Percentiles rank a stretch among this genome's conserved stretches.
Conservation (phyloP, 2,888 invertebrate genomes). For the Branchipolynoe longqiensis region DNA sequence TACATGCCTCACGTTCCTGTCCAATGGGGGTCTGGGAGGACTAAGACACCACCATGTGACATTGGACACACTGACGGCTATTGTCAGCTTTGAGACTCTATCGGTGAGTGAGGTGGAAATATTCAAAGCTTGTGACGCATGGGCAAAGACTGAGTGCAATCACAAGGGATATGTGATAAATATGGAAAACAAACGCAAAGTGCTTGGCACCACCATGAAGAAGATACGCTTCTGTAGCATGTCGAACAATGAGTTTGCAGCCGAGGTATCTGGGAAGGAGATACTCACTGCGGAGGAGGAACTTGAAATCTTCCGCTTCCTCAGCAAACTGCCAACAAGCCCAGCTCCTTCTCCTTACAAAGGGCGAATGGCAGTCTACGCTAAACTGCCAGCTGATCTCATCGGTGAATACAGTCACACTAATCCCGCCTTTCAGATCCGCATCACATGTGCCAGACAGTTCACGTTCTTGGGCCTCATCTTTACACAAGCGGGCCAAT, state of each 20-base stretch:
- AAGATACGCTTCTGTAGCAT: conserved; percentile 36
- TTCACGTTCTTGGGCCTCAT: conserved; percentile 4
- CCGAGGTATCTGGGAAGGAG: neutral
- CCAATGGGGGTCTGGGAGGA: neutral
- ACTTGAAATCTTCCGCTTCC: neutral
- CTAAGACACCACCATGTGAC: neutral
- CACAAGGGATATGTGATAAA: neutral
- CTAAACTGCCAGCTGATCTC: neutral
- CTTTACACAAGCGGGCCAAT: neutral
- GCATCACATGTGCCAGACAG: neutral
- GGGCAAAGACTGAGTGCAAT: conserved; percentile 5
- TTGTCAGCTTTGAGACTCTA: neutral
- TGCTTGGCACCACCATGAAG: conserved; percentile 10
- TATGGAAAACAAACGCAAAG: neutral
- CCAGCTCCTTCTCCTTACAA: neutral
- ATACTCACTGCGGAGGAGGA: conserved; percentile 1
- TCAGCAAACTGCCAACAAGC: neutral
- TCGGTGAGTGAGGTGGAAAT: neutral
- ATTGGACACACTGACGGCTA: neutral
- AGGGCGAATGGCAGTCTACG: neutral
- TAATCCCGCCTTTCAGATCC: neutral
- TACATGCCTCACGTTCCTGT: neutral
- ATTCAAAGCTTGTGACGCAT: neutral
- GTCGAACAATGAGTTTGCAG: conserved; percentile 1
- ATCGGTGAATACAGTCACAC: neutral